phyloP scores from a whole-genome alignment of 1,140 invertebrate species.

The Cecropterus lyciades region DNA sequence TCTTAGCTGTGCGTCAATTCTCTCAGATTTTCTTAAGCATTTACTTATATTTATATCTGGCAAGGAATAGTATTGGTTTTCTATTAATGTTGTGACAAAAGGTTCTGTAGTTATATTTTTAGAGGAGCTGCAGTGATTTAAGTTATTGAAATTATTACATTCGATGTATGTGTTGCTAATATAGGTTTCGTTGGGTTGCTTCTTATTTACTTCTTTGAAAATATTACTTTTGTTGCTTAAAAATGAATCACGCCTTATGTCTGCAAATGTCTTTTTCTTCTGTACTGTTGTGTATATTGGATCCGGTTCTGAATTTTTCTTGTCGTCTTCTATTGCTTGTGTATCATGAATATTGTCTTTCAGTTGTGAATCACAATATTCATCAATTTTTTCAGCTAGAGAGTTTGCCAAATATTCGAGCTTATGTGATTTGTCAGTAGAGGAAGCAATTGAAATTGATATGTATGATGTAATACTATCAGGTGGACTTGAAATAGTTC shows the following conservation, averaged over 20 bases:
- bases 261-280: conserved; percentile 75
- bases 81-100: conserved; percentile 82
- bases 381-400: conserved; percentile 82
- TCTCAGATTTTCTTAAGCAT: conserved; percentile 87
- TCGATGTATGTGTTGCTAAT: conserved; percentile 70
- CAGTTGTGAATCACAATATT: conserved; percentile 81
- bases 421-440: conserved; percentile 77
- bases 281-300: conserved; percentile 73
- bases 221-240: conserved; percentile 57
- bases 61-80: conserved; percentile 88
- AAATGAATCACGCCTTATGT: conserved; percentile 67
- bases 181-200: conserved; percentile 59
- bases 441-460: conserved; percentile 77
- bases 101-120: conserved; percentile 84
- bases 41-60: conserved; percentile 88
- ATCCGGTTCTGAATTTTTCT: conserved; percentile 55
- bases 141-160: conserved; percentile 58
- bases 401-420: conserved; percentile 82
- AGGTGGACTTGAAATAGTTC: conserved; percentile 71
- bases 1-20: conserved; percentile 87
- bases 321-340: conserved; percentile 49
- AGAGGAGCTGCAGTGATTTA: conserved; percentile 66
- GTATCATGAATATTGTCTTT: conserved; percentile 63
- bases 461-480: conserved; percentile 83
- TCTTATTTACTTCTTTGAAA: conserved; percentile 57